These are phyloP conservation scores for Campoletis sonorensis DNA, from an alignment of 1,140 invertebrate genomes.

Conservation along the genomic window DNA sequence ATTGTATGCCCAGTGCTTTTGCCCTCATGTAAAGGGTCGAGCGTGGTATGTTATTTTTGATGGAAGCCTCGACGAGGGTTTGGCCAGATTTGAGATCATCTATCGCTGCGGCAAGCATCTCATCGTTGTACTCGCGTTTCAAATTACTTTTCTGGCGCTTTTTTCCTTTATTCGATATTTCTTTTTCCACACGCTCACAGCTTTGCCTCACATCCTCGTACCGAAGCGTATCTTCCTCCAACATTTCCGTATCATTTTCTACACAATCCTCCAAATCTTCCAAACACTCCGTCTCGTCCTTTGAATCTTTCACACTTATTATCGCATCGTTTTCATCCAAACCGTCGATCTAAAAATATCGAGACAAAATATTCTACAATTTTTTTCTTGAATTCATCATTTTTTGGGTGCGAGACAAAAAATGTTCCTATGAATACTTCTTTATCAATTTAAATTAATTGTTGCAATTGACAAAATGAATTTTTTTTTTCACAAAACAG, in stretches of 20 bases:
- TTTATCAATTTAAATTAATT: too few relatives aligned
- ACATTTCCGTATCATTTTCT: too few relatives aligned
- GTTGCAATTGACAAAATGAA: too few relatives aligned
- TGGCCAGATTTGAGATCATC: conserved; percentile 70
- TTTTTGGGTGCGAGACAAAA: too few relatives aligned
- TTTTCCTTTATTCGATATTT: conserved; percentile 54
- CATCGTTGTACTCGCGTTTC: conserved; percentile 72
- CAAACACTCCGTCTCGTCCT: conserved; percentile 48
- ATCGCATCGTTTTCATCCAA: conserved; percentile 60
- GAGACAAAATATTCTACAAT: too few relatives aligned
- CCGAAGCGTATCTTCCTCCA: conserved; percentile 49
- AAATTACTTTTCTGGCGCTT: conserved; percentile 64
- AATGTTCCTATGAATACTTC: too few relatives aligned
- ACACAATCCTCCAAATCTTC: conserved; percentile 44
- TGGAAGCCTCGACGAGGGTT: conserved; percentile 72
- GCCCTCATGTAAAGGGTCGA: conserved; percentile 76
- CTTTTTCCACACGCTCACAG: conserved; percentile 46
- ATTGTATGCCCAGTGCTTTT: conserved; percentile 70
- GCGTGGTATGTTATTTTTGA: conserved; percentile 72
- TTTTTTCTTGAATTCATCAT: too few relatives aligned
- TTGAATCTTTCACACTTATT: conserved; percentile 34
- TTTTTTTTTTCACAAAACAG: too few relatives aligned
- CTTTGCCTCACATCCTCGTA: conserved; percentile 44
- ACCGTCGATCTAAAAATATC: conserved; percentile 62
- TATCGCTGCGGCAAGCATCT: conserved; percentile 71